phyloP scores from a whole-genome alignment of 2,113 vertebrate genomes.

The Oreotrochilus melanogaster region DNA sequence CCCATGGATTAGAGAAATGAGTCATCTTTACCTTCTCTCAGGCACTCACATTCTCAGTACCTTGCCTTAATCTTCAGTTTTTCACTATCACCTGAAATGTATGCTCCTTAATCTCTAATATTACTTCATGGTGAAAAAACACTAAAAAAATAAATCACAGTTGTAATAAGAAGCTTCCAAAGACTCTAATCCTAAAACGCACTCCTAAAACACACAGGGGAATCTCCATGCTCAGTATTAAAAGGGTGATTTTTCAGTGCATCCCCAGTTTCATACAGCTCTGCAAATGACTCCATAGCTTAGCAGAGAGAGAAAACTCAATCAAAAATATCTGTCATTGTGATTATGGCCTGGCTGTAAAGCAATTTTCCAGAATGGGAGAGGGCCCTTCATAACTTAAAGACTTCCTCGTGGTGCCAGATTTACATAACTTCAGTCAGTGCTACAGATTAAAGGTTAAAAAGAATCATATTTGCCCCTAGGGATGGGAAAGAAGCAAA shows the following conservation, averaged over 20 bases:
- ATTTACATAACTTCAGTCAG: conserved; percentile 46
- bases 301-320: conserved; percentile 61
- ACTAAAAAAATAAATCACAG: conserved; percentile 53
- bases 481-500: neutral
- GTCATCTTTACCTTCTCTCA: conserved; percentile 33
- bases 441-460: neutral
- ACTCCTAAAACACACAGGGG: neutral
- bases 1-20: conserved; percentile 26
- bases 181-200: conserved; percentile 17
- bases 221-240: neutral
- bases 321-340: conserved; percentile 57
- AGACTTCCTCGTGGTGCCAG: neutral
- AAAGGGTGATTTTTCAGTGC: conserved; percentile 44
- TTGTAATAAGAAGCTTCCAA: conserved; percentile 50
- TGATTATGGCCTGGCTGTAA: conserved; percentile 34
- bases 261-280: conserved; percentile 2
- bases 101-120: conserved; percentile 42
- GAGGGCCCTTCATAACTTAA: conserved; percentile 1
- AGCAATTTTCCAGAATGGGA: conserved; percentile 49
- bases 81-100: conserved; percentile 53
- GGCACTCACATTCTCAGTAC: neutral
- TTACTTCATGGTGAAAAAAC: neutral
- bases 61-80: conserved; percentile 32
- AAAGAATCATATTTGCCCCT: neutral
- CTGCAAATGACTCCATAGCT: conserved; percentile 50